phyloP scores from a whole-genome alignment of 2,113 vertebrate species.

The Psittacula cyanocephala region DNA sequence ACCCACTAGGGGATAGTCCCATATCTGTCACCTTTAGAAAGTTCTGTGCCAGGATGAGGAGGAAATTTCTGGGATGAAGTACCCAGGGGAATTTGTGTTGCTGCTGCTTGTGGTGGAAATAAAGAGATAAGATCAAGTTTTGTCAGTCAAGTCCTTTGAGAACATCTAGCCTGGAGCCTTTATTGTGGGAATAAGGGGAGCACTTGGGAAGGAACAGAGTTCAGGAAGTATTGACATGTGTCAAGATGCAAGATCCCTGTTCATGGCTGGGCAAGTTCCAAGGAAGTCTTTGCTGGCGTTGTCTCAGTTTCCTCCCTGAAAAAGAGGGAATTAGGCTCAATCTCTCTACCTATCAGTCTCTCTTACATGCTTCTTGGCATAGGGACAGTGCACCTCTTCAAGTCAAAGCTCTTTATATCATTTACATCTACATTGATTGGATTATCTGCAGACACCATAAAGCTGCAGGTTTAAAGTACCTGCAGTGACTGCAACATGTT shows the following conservation, averaged over 20 bases:
- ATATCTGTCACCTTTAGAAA: background rate
- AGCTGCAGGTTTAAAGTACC: background rate
- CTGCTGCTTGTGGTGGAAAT: background rate
- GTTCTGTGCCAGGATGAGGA: background rate
- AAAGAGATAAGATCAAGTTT: background rate
- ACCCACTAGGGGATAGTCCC: background rate
- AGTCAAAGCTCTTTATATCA: background rate
- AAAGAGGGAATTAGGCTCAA: background rate
- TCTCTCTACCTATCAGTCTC: background rate
- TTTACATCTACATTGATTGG: background rate
- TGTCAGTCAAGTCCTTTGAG: background rate
- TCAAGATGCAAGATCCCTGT: background rate
- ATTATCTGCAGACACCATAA: background rate
- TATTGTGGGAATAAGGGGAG: background rate
- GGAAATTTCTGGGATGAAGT: background rate
- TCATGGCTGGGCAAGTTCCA: background rate
- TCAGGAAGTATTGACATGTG: background rate
- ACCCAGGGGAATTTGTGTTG: background rate
- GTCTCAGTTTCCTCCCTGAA: background rate
- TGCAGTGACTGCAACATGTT: background rate
- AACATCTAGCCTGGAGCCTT: background rate
- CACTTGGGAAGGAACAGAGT: background rate
- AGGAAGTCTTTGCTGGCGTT: background rate
- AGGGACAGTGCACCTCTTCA: background rate
- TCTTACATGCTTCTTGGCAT: accelerated